Conservation (phyloP, 2,113 vertebrate genomes). For the Engystomops pustulosus region DNA sequence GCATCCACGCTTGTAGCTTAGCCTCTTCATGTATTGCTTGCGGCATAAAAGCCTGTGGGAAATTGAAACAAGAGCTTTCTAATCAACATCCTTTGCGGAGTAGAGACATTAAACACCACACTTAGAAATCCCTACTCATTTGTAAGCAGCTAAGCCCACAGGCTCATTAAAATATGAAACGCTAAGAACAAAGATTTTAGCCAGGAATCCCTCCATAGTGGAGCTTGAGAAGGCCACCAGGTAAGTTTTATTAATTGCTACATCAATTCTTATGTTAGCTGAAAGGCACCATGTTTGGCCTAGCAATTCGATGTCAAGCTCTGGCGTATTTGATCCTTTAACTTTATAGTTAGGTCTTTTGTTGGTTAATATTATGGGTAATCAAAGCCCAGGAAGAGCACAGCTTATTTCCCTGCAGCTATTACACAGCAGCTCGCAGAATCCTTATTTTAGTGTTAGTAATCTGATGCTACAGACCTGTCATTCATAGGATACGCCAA, state of each 20-base stretch:
- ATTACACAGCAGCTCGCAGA: conserved; percentile 36
- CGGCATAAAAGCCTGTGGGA: conserved; percentile 67
- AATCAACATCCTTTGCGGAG: conserved; percentile 71
- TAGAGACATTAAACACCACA: conserved; percentile 64
- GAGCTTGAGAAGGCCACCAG: conserved; percentile 62
- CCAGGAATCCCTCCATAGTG: conserved; percentile 58
- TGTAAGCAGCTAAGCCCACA: conserved; percentile 65
- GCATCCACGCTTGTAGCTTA: conserved; percentile 54
- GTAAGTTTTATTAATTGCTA: conserved; percentile 41
- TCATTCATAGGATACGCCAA: background rate
- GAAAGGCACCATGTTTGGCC: conserved; percentile 36
- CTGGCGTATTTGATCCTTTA: conserved; percentile 37
- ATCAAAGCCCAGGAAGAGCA: conserved; percentile 42
- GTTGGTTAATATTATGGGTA: conserved; percentile 43
- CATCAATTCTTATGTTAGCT: conserved; percentile 46
- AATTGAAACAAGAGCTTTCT: conserved; percentile 71
- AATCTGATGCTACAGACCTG: conserved; percentile 17
- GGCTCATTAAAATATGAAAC: conserved; percentile 72
- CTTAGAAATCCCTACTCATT: conserved; percentile 64
- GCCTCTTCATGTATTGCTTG: conserved; percentile 70
- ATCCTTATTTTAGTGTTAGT: conserved; percentile 10
- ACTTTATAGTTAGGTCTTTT: conserved; percentile 38
- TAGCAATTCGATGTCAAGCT: conserved; percentile 18
- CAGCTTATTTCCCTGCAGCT: conserved; percentile 45
- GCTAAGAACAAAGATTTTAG: conserved; percentile 66